A percentile compares a stretch with the other conserved stretches of the same genome.
These are phyloP conservation scores for Andrena marginata DNA, from an alignment of 2,888 invertebrate genomes.

Conservation along the genomic window DNA sequence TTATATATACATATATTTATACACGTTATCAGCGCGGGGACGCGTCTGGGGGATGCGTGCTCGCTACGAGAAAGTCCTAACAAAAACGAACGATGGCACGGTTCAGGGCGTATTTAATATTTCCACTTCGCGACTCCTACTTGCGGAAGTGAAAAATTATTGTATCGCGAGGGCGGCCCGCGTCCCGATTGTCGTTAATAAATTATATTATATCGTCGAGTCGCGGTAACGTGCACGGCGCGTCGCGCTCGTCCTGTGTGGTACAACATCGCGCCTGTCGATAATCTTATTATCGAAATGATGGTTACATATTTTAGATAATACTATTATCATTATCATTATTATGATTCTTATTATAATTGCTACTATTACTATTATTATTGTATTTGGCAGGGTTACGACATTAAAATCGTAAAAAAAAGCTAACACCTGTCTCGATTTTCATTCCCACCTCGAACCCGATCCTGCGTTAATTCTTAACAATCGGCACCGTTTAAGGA, in stretches of 20 bases:
- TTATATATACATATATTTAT: slow-evolving; percentile 78
- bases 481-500: too few relatives aligned
- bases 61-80: slow-evolving; percentile 60
- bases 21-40: slow-evolving; percentile 68
- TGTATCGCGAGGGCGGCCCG: slow-evolving; percentile 58
- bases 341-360: slow-evolving; percentile 76
- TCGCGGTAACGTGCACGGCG: slow-evolving; percentile 48
- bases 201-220: slow-evolving; percentile 57
- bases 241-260: slow-evolving; percentile 54
- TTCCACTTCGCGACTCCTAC: slow-evolving; percentile 65
- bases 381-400: slow-evolving; percentile 85
- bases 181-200: slow-evolving; percentile 56
- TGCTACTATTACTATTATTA: slow-evolving; percentile 76
- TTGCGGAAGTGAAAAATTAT: slow-evolving; percentile 52
- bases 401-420: slow-evolving; percentile 82
- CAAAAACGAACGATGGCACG: slow-evolving; percentile 43
- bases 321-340: slow-evolving; percentile 77
- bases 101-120: slow-evolving; percentile 59
- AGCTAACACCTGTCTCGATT: not conserved
- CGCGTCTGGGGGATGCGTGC: slow-evolving; percentile 65
- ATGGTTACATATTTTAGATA: slow-evolving; percentile 83
- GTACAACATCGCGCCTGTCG: slow-evolving; percentile 72
- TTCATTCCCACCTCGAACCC: not conserved
- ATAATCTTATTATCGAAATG: slow-evolving; percentile 80
- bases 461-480: not conserved